These are phyloP conservation scores for Sarcophaga bullata DNA, from an alignment of 1,140 invertebrate species.

Conservation along the genomic window DNA sequence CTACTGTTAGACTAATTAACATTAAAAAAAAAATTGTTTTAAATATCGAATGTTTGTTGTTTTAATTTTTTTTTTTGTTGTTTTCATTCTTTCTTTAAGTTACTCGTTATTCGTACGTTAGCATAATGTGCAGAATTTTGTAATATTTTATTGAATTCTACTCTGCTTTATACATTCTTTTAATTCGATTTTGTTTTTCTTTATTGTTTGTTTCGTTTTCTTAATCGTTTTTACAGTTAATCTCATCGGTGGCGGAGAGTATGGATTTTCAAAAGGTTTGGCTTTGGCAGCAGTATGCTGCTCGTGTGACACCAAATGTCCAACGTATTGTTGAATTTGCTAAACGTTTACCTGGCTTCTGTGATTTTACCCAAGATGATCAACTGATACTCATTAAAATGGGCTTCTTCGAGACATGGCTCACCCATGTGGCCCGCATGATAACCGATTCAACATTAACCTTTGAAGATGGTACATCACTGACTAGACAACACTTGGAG, in stretches of 20 bases:
- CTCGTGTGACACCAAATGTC: conserved; percentile 84
- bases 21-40: neutral
- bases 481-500: conserved; percentile 87
- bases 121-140: neutral
- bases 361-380: conserved; percentile 88
- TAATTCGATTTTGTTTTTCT: neutral
- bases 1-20: neutral
- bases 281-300: conserved; percentile 82
- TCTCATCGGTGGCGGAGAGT: conserved; percentile 73
- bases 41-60: neutral
- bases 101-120: neutral
- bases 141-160: neutral
- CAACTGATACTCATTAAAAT: conserved; percentile 94
- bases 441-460: conserved; percentile 84
- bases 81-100: neutral
- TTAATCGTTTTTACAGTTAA: conserved; percentile 34
- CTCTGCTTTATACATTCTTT: neutral
- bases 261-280: conserved; percentile 76
- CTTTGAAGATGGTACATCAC: conserved; percentile 91
- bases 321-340: conserved; percentile 94
- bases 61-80: neutral
- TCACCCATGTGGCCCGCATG: conserved; percentile 85
- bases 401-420: conserved; percentile 97
- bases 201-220: neutral
- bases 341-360: conserved; percentile 90